Evolutionary conservation across 1,140 invertebrate genomes (phyloP).

Genomic region (Brachionus koreanus): DNA sequence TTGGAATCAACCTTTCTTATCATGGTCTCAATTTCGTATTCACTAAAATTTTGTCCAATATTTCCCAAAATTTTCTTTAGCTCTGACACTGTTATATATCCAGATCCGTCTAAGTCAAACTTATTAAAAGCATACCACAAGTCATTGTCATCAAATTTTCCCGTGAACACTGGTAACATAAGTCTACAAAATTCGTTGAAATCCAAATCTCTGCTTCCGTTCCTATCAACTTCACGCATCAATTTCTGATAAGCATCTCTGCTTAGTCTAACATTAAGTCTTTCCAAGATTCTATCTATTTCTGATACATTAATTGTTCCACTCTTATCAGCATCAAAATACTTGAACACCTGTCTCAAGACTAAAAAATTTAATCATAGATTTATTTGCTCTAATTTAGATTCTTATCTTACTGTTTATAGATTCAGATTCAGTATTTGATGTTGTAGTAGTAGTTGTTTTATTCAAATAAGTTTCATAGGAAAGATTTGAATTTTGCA

Average conservation of each 20-base stretch:
- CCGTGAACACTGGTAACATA: conserved; percentile 15
- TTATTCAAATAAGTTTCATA: conserved; percentile 7
- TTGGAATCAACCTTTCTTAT: conserved; percentile 28
- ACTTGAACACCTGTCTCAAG: conserved; percentile 22
- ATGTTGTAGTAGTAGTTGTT: neutral
- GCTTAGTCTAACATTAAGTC: conserved; percentile 1
- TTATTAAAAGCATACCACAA: conserved; percentile 17
- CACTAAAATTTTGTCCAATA: conserved; percentile 34
- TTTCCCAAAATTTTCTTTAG: conserved; percentile 26
- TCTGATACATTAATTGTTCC: conserved; percentile 25
- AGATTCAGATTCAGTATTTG: neutral
- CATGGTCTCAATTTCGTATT: conserved; percentile 27
- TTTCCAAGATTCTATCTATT: neutral
- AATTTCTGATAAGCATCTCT: conserved; percentile 31
- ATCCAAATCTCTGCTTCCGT: neutral
- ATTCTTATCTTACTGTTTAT: neutral
- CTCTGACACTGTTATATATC: conserved; percentile 11
- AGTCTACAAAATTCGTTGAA: conserved; percentile 42
- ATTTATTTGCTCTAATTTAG: neutral
- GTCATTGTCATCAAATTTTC: conserved; percentile 27
- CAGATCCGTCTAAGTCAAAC: conserved; percentile 18
- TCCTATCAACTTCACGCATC: conserved; percentile 12
- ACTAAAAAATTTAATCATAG: neutral
- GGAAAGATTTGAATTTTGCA: conserved; percentile 30
- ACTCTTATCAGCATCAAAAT: conserved; percentile 39